These are phyloP conservation scores for Ptycholaimellus sp. DNA, from an alignment of 2,888 invertebrate genomes.

Conservation along the genomic window DNA sequence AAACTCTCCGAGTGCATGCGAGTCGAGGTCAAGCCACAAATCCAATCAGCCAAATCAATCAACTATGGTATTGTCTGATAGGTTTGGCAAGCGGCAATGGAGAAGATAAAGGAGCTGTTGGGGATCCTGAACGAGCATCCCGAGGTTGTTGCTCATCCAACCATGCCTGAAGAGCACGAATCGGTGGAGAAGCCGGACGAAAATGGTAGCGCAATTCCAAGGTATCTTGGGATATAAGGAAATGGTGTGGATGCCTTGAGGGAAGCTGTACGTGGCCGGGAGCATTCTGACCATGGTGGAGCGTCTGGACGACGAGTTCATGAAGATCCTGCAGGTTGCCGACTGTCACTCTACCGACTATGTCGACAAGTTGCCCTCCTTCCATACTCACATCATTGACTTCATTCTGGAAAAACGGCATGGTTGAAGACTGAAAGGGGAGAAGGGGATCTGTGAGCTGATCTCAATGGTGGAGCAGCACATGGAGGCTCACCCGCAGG, in stretches of 20 bases:
- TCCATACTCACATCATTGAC: background rate
- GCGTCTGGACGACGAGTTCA: constrained; percentile 84
- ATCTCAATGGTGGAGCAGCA: constrained; percentile 54
- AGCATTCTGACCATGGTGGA: constrained; percentile 61
- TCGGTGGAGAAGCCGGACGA: background rate
- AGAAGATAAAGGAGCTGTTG: constrained; percentile 55
- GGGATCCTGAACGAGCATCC: constrained; percentile 46
- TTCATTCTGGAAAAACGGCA: background rate
- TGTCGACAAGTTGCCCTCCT: constrained; percentile 44
- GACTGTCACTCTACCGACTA: constrained; percentile 94
- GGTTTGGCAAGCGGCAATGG: constrained; percentile 35
- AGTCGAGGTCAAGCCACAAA: background rate
- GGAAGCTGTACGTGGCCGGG: background rate
- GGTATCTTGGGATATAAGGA: too few relatives aligned
- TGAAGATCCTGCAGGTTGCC: constrained; percentile 80
- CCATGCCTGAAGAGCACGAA: constrained; percentile 65
- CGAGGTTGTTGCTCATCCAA: constrained; percentile 55
- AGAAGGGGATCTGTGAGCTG: constrained; percentile 59
- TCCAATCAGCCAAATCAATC: background rate
- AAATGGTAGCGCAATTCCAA: background rate
- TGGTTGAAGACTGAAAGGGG: constrained; percentile 41
- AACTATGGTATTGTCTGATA: too few relatives aligned
- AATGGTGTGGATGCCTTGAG: too few relatives aligned
- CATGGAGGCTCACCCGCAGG: constrained; percentile 14
- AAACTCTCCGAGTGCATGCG: constrained; percentile 78